Conservation (phyloP, 1,140 invertebrate species). For the Heliconius hermathena region DNA sequence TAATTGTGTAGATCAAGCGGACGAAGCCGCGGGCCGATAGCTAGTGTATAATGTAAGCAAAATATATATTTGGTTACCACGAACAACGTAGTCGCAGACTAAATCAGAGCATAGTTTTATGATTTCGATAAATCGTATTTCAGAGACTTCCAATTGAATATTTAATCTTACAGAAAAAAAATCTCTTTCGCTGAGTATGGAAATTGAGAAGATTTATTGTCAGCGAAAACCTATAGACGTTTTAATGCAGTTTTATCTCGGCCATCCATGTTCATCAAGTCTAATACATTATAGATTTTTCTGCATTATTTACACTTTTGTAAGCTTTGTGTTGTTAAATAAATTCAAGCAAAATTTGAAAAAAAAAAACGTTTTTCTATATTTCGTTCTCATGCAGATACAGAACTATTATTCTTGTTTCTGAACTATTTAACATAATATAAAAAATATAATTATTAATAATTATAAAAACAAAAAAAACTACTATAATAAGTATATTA, state of each 20-base stretch:
- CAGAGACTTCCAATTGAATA: constrained; percentile 5
- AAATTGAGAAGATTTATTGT: constrained; percentile 50
- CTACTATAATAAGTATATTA: constrained; percentile 72
- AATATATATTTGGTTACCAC: too few relatives aligned
- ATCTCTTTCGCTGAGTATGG: constrained; percentile 26
- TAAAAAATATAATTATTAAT: neutral
- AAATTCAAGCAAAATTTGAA: too few relatives aligned
- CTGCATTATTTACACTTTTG: neutral
- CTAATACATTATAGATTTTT: constrained; percentile 18
- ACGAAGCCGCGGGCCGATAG: too few relatives aligned
- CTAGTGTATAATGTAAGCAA: too few relatives aligned
- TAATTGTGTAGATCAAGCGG: too few relatives aligned
- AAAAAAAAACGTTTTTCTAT: too few relatives aligned
- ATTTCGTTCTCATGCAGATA: too few relatives aligned
- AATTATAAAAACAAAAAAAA: neutral
- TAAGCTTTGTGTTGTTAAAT: too few relatives aligned
- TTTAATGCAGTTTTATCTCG: constrained; percentile 36
- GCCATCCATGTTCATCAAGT: constrained; percentile 47
- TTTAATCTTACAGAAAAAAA: constrained; percentile 24
- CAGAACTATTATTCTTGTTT: too few relatives aligned
- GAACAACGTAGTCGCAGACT: neutral
- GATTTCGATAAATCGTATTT: constrained; percentile 5
- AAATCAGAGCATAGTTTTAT: neutral
- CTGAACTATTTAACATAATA: too few relatives aligned
- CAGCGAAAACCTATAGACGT: constrained; percentile 43